Evolutionary conservation across 2,888 invertebrate genomes (phyloP), one percentile per base, ranked within the genome.

Genomic region (Heliconius charithonia): DNA sequence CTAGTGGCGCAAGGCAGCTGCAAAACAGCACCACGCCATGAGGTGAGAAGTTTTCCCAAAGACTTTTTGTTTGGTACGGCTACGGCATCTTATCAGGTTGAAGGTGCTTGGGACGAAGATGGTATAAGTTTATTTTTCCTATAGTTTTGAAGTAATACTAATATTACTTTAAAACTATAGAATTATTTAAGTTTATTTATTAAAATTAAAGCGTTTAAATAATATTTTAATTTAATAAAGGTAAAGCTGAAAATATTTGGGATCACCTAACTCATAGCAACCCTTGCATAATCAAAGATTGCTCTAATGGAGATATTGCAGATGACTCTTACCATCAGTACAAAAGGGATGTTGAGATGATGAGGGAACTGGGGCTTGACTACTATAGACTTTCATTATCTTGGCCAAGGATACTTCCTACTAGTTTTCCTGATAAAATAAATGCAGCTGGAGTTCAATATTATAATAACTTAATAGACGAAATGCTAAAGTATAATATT

Each of bases 371-470:
- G 6, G 91, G 91, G 0, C 86, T 91, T 0, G 87, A 95, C 79
- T 91, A 90, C 79, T 95, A 95, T 84, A 88, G 95, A 41, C 95
- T 95, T 83, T 95, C 95, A 1, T 86, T 96, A n/a, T 93, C 96
- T 1, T 97, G 96, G 96, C 84, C 96, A 0, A 87, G 96, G 56
- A 90, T 97, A 27, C 86, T 96, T 72, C 96, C 96, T 0, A 93
- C 91, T 73, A 96, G 95, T 56, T 91, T 91, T 67, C 82, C 90
- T 3, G 90, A 94, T 72, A 84, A 88, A 9, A 86, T 96, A 51
- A 97, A 96, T 85, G 85, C 92, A 82, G 91, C 91, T 3, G 85
- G 85, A 6, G 83, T 87, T 22, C 78, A 82, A 41, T 86, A 85
- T 74, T 86, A 86, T 73, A 85, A 84, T 37, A 85, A 83, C 37